A percentile compares a stretch with the other conserved stretches of the same genome.
These are phyloP conservation scores for Pagetopsis macropterus DNA, from an alignment of 2,797 vertebrate species.

Conservation along the genomic window DNA sequence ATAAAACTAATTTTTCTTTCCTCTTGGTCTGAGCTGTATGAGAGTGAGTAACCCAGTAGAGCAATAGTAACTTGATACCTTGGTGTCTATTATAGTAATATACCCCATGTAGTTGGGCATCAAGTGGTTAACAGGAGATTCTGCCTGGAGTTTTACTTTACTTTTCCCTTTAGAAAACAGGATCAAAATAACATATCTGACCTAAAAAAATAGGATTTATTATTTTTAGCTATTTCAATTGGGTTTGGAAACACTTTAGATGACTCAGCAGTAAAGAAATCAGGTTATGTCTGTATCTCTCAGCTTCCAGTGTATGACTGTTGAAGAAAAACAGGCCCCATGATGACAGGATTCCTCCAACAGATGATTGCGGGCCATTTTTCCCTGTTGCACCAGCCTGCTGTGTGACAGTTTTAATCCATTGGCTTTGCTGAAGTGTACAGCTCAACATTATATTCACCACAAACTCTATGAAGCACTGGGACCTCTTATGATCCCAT, in stretches of 20 bases:
- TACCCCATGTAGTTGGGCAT: slow-evolving; percentile 15
- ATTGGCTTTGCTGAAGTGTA: slow-evolving; percentile 48
- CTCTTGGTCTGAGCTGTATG: slow-evolving; percentile 37
- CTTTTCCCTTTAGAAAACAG: slow-evolving; percentile 31
- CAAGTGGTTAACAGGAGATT: slow-evolving; percentile 4
- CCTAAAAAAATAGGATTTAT: slow-evolving; percentile 34
- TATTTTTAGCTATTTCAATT: slow-evolving; percentile 46
- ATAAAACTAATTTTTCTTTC: slow-evolving; percentile 67
- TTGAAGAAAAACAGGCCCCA: slow-evolving; percentile 49
- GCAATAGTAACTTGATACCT: slow-evolving; percentile 32
- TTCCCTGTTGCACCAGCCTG: slow-evolving; percentile 51
- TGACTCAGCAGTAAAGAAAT: slow-evolving; percentile 51
- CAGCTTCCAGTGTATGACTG: slow-evolving; percentile 33
- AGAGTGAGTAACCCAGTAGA: slow-evolving; percentile 45
- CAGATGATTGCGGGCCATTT: slow-evolving; percentile 50
- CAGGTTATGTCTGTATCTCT: slow-evolving; percentile 21
- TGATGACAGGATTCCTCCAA: slow-evolving; percentile 50
- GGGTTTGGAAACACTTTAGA: slow-evolving; percentile 41
- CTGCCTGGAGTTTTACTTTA: slow-evolving; percentile 16
- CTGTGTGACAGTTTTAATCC: slow-evolving; percentile 65
- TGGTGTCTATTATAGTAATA: slow-evolving; percentile 25
- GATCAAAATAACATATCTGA: slow-evolving; percentile 25
- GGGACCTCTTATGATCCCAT: slow-evolving; percentile 39
- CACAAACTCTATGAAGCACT: slow-evolving; percentile 53
- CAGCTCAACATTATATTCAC: slow-evolving; percentile 70